A percentile compares a stretch with the other conserved stretches of the same genome.
Conservation (phyloP, 2,797 vertebrate genomes). For the Arremon brunneinucha region DNA sequence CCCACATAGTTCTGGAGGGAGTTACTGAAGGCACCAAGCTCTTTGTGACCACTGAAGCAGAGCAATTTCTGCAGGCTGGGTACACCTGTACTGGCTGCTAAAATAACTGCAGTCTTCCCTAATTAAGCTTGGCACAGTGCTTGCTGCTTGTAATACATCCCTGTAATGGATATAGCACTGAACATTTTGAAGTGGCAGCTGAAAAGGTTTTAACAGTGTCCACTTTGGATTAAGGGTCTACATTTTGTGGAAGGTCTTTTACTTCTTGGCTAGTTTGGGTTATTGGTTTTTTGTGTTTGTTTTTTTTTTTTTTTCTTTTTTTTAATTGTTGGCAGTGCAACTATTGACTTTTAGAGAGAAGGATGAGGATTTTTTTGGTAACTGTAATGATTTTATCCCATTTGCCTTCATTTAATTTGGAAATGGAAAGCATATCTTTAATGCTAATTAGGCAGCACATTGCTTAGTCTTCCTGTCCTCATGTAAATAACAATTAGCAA, state of each 20-base stretch:
- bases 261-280: background rate
- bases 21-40: background rate
- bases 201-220: slow-evolving; percentile 2
- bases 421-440: slow-evolving; percentile 78
- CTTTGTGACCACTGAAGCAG: background rate
- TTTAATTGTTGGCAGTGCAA: background rate
- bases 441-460: slow-evolving; percentile 75
- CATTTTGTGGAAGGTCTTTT: background rate
- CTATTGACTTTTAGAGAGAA: slow-evolving; percentile 40
- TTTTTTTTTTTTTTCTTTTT: background rate
- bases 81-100: background rate
- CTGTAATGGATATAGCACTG: background rate
- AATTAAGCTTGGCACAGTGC: background rate
- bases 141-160: background rate
- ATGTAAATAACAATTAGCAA: slow-evolving; percentile 82
- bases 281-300: background rate
- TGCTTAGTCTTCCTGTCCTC: slow-evolving; percentile 76
- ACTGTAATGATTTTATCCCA: slow-evolving; percentile 51
- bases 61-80: background rate
- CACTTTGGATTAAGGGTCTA: background rate
- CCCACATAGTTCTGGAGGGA: accelerated
- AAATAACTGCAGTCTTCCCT: background rate
- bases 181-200: background rate
- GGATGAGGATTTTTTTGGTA: slow-evolving; percentile 2
- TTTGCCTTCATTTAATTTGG: slow-evolving; percentile 68